Evolutionary conservation across 2,888 invertebrate genomes (phyloP).

Genomic region (Orchesellides sinensis): DNA sequence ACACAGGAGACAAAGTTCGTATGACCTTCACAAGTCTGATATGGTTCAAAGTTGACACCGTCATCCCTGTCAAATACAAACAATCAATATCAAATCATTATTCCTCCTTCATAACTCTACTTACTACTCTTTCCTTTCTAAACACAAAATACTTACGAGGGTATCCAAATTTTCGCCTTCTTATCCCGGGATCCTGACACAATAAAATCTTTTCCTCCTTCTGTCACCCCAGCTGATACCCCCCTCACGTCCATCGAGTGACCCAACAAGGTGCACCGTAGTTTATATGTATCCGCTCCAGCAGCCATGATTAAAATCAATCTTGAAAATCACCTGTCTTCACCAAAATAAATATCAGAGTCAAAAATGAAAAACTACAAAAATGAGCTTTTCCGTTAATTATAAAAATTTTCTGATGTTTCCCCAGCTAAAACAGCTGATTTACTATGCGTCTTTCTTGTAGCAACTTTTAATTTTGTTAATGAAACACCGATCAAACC

Average conservation of each 20-base stretch:
- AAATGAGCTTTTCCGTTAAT: not conserved
- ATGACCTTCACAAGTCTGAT: slow-evolving; percentile 87
- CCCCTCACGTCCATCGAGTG: slow-evolving; percentile 92
- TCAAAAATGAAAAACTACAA: not conserved
- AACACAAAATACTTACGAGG: slow-evolving; percentile 77
- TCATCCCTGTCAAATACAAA: slow-evolving; percentile 58
- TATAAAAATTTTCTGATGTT: no score
- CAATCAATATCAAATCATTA: not conserved
- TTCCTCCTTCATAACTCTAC: not conserved
- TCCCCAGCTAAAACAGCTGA: no score
- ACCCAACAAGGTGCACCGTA: slow-evolving; percentile 86
- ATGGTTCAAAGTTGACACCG: slow-evolving; percentile 77
- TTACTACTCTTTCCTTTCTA: not conserved
- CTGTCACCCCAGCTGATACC: slow-evolving; percentile 79
- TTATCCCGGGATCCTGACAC: slow-evolving; percentile 93
- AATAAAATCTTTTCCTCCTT: slow-evolving; percentile 82
- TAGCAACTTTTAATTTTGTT: no score
- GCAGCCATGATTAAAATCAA: no score
- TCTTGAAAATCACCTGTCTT: no score
- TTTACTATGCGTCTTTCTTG: no score
- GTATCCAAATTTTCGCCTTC: slow-evolving; percentile 91
- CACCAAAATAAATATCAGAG: not conserved
- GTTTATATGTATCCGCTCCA: slow-evolving; percentile 81
- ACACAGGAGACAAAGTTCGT: slow-evolving; percentile 91
- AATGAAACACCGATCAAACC: no score